Base-by-base conservation (phyloP, 2,113 vertebrate genomes). In the Sphyrna mokarran region DNA sequence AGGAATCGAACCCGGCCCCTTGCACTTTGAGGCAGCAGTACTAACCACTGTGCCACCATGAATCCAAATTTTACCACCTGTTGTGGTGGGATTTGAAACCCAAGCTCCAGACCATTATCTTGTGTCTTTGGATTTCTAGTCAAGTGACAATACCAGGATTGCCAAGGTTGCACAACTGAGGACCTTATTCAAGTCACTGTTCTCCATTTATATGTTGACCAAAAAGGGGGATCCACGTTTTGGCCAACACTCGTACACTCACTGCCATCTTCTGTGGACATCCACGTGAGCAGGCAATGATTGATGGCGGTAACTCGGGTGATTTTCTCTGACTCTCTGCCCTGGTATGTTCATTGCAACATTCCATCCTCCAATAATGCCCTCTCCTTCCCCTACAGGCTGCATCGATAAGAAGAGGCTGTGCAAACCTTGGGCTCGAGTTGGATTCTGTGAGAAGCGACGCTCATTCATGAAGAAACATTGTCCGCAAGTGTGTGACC, bases 391-490 rank as follows among this genome's bases (percentile, higher is more conserved):
- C 1, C 29, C 0, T 80, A 72, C 96, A 98, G 98, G 98, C 2
- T 98, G 98, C 89, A 26, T 97, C 96, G 97, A 98, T 96, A 98
- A 98, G 96, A 97, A 97, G 96, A 96, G 97, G 0, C 97, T 97
- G 54, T 98, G 98, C 95, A 97, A 97, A 2, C 96, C 97, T 0
- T 98, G 98, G 98, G 98, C 98, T 40, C 96, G 97, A 1, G 96
- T 98, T 11, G 98, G 98, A 1, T 98, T 98, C 96, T 98, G 98
- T 1, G 96, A 97, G 86, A 96, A 97, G 48, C 97, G 97, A 95
- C 97, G 95, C 95, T 97, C 95, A 18, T 98, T 98, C 96, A 98
- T 98, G 98, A 97, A 97, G 95, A 98, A 97, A 96, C 97, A 98
- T 96, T 98, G 98, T 96, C 97, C 98, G 95, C 97, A 96, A 70